These are phyloP conservation scores for Uropsilus gracilis DNA, from an alignment of 2,113 vertebrate genomes.

Conservation along the genomic window DNA sequence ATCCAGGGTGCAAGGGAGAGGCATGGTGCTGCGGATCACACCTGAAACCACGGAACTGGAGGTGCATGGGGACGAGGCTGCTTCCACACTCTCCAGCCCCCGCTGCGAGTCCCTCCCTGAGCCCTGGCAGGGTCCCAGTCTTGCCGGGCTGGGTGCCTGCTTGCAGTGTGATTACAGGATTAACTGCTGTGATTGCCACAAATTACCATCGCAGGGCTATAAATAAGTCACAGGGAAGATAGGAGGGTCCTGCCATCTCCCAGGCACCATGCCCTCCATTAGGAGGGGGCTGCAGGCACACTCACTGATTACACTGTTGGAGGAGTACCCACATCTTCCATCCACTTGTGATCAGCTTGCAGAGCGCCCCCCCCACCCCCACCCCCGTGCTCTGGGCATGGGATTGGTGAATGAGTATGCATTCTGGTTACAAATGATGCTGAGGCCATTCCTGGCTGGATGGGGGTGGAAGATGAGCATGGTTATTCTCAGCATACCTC, in stretches of 20 bases:
- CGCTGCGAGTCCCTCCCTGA: constrained; percentile 22
- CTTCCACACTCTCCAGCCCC: neutral
- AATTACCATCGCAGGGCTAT: constrained; percentile 61
- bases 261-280: neutral
- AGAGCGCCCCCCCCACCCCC: neutral
- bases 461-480: neutral
- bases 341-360: neutral
- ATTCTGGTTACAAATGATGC: neutral
- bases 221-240: constrained; percentile 67
- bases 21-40: neutral
- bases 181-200: constrained; percentile 69
- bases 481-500: neutral
- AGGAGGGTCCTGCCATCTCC: constrained; percentile 51
- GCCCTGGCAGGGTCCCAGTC: constrained; percentile 52
- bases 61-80: neutral
- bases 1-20: neutral
- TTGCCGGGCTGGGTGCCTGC: constrained; percentile 52
- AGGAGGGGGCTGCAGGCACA: neutral
- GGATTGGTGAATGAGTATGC: neutral
- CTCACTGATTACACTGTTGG: neutral
- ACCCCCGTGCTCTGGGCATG: neutral
- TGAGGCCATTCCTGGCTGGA: neutral
- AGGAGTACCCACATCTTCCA: neutral
- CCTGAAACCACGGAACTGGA: neutral
- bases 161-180: constrained; percentile 71